A percentile compares a stretch with the other conserved stretches of the same genome.
These are phyloP conservation scores for Amblyteles armatorius DNA, from an alignment of 2,888 invertebrate genomes.

Conservation along the genomic window DNA sequence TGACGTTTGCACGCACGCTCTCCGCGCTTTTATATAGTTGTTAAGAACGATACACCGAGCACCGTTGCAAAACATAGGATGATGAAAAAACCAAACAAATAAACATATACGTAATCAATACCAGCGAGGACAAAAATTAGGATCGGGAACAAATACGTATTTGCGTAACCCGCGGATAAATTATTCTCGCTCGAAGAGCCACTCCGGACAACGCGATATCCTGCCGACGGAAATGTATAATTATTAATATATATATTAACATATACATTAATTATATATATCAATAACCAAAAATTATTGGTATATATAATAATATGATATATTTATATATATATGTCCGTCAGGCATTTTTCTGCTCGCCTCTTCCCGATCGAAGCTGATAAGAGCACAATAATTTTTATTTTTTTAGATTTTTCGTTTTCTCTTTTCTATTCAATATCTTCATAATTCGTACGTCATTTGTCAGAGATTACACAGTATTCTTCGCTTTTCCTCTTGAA, in stretches of 20 bases:
- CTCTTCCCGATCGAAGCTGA: conserved; percentile 28
- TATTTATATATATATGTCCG: background rate
- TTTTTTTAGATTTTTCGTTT: background rate
- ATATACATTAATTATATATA: background rate
- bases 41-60: conserved; percentile 44
- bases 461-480: conserved; percentile 42
- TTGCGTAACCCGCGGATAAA: conserved; percentile 22
- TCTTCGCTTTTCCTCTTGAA: conserved; percentile 25
- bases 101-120: background rate
- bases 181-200: conserved; percentile 16
- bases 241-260: conserved; percentile 3
- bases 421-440: background rate
- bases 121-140: background rate
- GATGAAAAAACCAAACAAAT: conserved; percentile 13
- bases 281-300: background rate
- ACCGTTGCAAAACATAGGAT: conserved; percentile 51
- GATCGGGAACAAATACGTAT: conserved; percentile 28
- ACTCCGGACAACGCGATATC: background rate
- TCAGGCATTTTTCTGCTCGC: conserved; percentile 6
- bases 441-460: background rate
- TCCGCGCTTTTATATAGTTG: conserved; percentile 53
- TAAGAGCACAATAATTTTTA: conserved; percentile 2
- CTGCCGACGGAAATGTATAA: background rate
- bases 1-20: conserved; percentile 42
- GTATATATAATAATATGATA: background rate